A percentile compares a stretch with the other conserved stretches of the same genome.
Conservation (phyloP, 2,797 vertebrate species). For the Hydrophis major region DNA sequence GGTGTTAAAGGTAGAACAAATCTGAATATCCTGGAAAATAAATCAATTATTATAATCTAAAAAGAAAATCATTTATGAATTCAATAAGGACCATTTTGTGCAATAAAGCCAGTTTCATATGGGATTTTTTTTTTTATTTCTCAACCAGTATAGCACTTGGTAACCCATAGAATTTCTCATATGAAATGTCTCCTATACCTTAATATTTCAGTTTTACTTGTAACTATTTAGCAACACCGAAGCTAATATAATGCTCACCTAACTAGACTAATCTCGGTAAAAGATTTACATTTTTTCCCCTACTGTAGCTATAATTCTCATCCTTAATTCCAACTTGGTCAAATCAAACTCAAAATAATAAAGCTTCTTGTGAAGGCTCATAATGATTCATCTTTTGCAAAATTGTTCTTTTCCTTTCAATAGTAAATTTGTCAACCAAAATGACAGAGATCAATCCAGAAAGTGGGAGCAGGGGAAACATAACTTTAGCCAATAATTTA, state of each 20-base stretch:
- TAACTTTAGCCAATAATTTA: neutral
- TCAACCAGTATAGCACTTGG: neutral
- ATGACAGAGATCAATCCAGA: neutral
- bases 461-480: neutral
- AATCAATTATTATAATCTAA: neutral
- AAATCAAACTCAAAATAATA: neutral
- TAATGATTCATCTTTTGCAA: neutral
- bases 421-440: neutral
- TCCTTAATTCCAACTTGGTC: neutral
- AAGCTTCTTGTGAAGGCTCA: neutral
- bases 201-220: neutral
- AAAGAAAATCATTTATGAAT: neutral
- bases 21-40: neutral
- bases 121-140: neutral
- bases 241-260: neutral
- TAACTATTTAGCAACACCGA: neutral
- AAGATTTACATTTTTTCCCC: neutral
- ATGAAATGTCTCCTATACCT: neutral
- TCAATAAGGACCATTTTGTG: neutral
- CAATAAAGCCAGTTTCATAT: neutral
- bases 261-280: neutral
- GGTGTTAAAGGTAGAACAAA: neutral
- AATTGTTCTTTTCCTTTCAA: neutral
- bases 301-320: neutral
- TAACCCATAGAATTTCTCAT: neutral